phyloP scores from a whole-genome alignment of 64 coral and sea anemone species.

The Exaiptasia diaphana region DNA sequence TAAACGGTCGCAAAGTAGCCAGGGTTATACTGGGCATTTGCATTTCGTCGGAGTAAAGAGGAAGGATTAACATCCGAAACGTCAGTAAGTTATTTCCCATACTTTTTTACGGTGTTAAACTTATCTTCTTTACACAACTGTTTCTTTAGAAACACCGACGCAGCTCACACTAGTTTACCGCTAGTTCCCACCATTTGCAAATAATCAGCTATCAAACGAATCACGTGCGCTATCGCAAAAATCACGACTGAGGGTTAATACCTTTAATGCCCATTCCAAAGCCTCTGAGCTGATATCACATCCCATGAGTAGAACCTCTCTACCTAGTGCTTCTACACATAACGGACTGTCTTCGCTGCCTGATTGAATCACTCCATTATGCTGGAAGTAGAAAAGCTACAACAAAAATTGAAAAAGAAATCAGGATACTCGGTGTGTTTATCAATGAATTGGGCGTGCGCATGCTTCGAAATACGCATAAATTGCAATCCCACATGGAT shows the following conservation, averaged over 20 bases:
- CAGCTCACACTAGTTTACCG: no score
- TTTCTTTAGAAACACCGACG: no score
- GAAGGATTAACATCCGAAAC: background rate
- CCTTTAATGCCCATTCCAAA: background rate
- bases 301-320: background rate
- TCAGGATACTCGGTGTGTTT: background rate
- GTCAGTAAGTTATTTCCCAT: background rate
- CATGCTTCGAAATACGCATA: background rate
- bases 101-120: no score
- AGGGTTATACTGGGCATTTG: background rate
- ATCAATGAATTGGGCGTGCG: background rate
- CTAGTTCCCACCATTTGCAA: background rate
- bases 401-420: background rate
- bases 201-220: background rate
- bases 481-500: background rate
- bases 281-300: slow-evolving; percentile 4
- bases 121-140: no score
- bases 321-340: slow-evolving; percentile 4
- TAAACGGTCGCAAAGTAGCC: background rate
- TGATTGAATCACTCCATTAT: slow-evolving; percentile 9
- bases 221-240: background rate
- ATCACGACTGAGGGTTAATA: background rate
- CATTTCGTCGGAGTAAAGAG: background rate
- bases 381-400: slow-evolving; percentile 18
- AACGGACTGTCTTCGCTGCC: background rate